Conservation (phyloP, 2,797 vertebrate genomes). For the Gymnothorax javanicus region DNA sequence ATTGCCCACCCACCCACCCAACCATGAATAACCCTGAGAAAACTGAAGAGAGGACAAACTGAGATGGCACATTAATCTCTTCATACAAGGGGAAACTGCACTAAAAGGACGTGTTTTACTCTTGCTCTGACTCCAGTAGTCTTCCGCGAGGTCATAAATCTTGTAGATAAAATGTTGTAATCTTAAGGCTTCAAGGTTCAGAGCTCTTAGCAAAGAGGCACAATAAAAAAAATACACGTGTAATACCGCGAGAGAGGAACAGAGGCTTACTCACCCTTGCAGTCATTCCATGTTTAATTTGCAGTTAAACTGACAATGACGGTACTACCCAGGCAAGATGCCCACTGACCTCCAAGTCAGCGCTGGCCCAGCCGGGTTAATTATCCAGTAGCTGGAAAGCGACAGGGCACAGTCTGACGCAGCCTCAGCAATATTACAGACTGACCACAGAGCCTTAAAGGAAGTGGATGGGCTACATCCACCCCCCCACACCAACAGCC, state of each 20-base stretch:
- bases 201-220: background rate
- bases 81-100: background rate
- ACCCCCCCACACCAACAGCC: background rate
- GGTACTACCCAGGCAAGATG: background rate
- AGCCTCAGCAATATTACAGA: background rate
- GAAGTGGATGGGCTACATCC: background rate
- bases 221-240: background rate
- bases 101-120: background rate
- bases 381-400: background rate
- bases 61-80: background rate
- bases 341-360: background rate
- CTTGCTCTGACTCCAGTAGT: background rate
- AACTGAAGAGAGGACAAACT: background rate
- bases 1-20: background rate
- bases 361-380: background rate
- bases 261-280: background rate
- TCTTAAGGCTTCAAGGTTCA: conserved; percentile 13
- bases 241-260: background rate
- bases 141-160: background rate
- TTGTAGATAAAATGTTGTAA: background rate
- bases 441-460: background rate
- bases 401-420: background rate
- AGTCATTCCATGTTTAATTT: background rate
- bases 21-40: background rate
- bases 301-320: no score